Evolutionary conservation across 37 sponge, comb jelly and placozoan species (phyloP).

Genomic region (Spongilla lacustris): DNA sequence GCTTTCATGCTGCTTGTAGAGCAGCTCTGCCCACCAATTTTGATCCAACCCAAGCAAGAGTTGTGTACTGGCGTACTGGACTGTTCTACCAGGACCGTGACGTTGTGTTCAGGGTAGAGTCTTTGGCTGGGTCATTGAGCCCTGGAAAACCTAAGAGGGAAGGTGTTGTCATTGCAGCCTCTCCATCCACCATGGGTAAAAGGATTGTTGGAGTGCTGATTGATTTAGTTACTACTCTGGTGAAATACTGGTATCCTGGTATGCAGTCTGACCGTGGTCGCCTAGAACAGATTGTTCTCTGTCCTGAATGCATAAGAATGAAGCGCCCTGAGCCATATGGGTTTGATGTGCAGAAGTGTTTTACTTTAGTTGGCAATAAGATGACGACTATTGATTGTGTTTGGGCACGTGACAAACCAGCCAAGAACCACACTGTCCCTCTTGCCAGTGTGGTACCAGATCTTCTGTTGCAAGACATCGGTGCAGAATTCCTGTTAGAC

Average conservation of each 20-base stretch:
- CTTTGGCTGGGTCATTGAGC: constrained; percentile 17
- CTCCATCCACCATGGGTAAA: constrained; percentile 51
- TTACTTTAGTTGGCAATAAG: constrained; percentile 26
- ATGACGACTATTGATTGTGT: constrained; percentile 51
- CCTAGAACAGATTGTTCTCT: constrained; percentile 50
- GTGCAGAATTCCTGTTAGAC: constrained; percentile 64
- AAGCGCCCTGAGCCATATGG: constrained; percentile 27
- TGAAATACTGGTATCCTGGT: constrained; percentile 89
- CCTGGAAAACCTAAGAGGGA: not conserved
- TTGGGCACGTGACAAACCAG: not conserved
- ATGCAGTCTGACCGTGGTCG: not conserved
- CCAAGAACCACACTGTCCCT: constrained; percentile 49
- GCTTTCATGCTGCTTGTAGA: not conserved
- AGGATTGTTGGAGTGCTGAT: constrained; percentile 71
- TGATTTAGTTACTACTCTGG: constrained; percentile 69
- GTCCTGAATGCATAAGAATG: constrained; percentile 65
- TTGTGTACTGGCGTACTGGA: constrained; percentile 74
- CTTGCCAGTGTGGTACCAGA: constrained; percentile 83
- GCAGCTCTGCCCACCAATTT: not conserved
- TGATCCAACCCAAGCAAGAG: not conserved
- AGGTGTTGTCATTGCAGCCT: constrained; percentile 67
- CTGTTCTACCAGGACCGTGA: constrained; percentile 55
- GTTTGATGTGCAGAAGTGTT: constrained; percentile 48
- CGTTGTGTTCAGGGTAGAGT: constrained; percentile 59
- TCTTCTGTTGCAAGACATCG: constrained; percentile 81